A percentile compares a stretch with the other conserved stretches of the same genome.
These are phyloP conservation scores for Beris chalybata DNA, from an alignment of 2,888 invertebrate genomes.

Conservation along the genomic window DNA sequence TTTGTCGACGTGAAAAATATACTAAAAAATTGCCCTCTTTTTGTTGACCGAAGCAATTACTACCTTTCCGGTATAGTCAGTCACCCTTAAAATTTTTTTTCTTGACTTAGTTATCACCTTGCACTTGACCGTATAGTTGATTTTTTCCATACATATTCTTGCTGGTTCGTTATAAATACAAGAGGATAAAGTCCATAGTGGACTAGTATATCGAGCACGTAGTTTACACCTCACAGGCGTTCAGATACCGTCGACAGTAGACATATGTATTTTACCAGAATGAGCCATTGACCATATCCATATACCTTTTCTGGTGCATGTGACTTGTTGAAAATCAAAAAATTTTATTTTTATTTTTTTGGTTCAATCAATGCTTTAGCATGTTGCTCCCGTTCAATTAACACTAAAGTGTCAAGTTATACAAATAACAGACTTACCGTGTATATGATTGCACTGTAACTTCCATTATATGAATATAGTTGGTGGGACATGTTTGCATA, in stretches of 20 bases:
- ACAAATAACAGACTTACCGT: background rate
- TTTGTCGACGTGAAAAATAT: background rate
- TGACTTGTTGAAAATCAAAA: background rate
- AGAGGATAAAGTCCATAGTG: background rate
- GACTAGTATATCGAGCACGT: background rate
- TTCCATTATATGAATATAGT: too few species aligned
- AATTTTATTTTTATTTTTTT: background rate
- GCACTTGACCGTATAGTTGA: slow-evolving; percentile 2
- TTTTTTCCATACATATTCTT: too few species aligned
- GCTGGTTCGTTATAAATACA: background rate
- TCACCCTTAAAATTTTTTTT: slow-evolving; percentile 12
- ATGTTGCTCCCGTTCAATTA: slow-evolving; percentile 4
- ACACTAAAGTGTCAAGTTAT: background rate
- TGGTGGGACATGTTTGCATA: too few species aligned
- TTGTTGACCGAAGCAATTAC: background rate
- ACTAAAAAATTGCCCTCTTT: slow-evolving; percentile 2
- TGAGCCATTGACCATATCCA: background rate
- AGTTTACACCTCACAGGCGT: background rate
- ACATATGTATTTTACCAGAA: background rate
- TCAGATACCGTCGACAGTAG: background rate
- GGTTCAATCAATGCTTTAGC: slow-evolving; percentile 2
- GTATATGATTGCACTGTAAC: too few species aligned
- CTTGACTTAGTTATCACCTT: slow-evolving; percentile 10
- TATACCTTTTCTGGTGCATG: too few species aligned
- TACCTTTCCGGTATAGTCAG: background rate